phyloP scores from a whole-genome alignment of 2,888 invertebrate genomes.

The Agelastica alni region DNA sequence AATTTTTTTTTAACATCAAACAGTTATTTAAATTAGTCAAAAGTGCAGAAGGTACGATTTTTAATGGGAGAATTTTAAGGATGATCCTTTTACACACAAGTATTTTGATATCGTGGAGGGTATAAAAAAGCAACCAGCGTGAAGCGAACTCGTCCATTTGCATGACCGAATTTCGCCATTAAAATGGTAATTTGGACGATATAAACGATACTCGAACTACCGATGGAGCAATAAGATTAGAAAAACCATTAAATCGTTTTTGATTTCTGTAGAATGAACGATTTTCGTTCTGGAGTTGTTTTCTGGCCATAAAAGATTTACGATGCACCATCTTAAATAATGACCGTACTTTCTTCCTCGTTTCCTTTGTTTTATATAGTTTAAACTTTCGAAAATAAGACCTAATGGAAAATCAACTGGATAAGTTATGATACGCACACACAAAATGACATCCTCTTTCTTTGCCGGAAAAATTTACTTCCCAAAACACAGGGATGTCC shows the following conservation, averaged over 20 bases:
- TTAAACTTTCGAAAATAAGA: slow-evolving; percentile 23
- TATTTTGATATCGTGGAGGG: not conserved
- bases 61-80: not conserved
- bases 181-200: slow-evolving; percentile 25
- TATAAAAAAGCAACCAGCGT: slow-evolving; percentile 9
- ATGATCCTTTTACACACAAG: not conserved
- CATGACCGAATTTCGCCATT: slow-evolving; percentile 20
- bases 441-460: no score
- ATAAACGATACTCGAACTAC: slow-evolving; percentile 20
- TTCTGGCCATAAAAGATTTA: slow-evolving; percentile 32
- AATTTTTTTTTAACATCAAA: no score
- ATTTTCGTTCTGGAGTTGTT: slow-evolving; percentile 26
- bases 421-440: slow-evolving; percentile 31
- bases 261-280: slow-evolving; percentile 27
- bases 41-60: not conserved
- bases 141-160: slow-evolving; percentile 16
- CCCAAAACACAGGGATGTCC: no score
- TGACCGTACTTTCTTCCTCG: slow-evolving; percentile 18
- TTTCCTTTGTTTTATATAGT: slow-evolving; percentile 24
- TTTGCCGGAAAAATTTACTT: no score
- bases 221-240: slow-evolving; percentile 18
- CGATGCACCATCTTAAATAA: slow-evolving; percentile 27
- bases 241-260: slow-evolving; percentile 24
- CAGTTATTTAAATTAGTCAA: no score
- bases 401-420: slow-evolving; percentile 30